Conservation (phyloP, 2,797 vertebrate species). For the Lepus oiostolus region DNA sequence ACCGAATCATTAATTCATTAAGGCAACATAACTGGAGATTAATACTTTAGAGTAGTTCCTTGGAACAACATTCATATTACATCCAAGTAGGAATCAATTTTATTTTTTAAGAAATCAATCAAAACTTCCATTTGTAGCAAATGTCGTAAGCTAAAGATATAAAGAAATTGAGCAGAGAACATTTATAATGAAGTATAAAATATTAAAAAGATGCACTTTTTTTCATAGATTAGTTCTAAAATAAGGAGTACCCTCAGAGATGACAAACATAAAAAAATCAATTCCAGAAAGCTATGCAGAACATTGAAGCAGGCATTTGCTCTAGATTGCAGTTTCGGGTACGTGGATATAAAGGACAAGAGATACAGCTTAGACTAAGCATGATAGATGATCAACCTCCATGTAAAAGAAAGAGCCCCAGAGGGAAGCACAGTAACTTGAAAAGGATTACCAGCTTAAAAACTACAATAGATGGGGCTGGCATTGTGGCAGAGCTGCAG, state of each 20-base stretch:
- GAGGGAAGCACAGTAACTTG: neutral
- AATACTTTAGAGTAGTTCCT: neutral
- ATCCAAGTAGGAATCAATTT: neutral
- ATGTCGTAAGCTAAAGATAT: neutral
- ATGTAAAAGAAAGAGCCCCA: neutral
- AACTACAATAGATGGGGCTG: too few species aligned
- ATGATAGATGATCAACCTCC: neutral
- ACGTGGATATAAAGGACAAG: neutral
- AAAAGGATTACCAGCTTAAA: neutral
- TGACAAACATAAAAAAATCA: neutral
- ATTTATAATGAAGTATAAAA: neutral
- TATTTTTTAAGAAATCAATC: neutral
- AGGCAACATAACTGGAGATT: neutral
- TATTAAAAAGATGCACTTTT: neutral
- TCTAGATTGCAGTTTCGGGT: neutral
- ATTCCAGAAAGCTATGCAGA: neutral
- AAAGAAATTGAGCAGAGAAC: neutral
- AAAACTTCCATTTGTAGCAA: neutral
- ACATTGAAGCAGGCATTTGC: neutral
- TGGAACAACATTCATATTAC: neutral
- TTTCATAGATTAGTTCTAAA: neutral
- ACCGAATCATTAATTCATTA: neutral
- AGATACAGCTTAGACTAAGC: neutral
- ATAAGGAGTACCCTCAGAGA: neutral
- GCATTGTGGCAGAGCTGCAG: too few species aligned